These are phyloP conservation scores for Ametastegia equiseti DNA, from an alignment of 2,888 invertebrate genomes.

Conservation along the genomic window DNA sequence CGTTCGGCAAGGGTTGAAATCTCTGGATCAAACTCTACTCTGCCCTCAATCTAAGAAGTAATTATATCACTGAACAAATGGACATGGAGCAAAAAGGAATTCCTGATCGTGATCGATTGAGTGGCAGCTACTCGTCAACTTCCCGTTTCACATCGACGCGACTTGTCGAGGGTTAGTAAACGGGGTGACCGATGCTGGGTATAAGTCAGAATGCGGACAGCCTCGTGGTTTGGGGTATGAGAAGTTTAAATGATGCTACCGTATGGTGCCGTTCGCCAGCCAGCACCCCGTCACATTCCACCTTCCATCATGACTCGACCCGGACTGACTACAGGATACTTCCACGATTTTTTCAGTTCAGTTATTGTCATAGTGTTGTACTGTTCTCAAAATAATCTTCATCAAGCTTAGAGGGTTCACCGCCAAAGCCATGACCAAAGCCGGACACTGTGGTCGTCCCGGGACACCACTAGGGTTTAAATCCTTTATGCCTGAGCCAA, in stretches of 20 bases:
- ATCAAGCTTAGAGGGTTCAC: not conserved
- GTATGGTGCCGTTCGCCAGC: no score
- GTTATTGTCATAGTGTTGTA: not conserved
- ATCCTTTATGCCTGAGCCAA: not conserved
- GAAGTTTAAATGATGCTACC: conserved; percentile 76
- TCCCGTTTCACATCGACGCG: not conserved
- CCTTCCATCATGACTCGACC: not conserved
- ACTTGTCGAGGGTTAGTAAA: conserved; percentile 48
- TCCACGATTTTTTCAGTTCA: not conserved
- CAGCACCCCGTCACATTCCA: conserved; percentile 5
- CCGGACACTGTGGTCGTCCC: conserved; percentile 11
- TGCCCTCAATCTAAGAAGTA: no score
- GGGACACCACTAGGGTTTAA: not conserved
- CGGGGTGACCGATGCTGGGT: conserved; percentile 73
- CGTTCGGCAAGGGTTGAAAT: not conserved
- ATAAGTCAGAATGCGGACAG: conserved; percentile 76
- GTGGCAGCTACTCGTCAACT: conserved; percentile 35
- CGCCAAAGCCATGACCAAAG: not conserved
- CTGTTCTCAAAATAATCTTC: not conserved
- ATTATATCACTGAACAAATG: no score
- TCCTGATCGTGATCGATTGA: not conserved
- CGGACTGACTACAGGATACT: not conserved
- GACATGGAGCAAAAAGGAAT: not conserved
- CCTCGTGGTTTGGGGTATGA: conserved; percentile 73
- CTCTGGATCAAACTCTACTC: not conserved